Evolutionary conservation across 2,888 invertebrate genomes (phyloP).

Genomic region (Hemaris fuciformis): DNA sequence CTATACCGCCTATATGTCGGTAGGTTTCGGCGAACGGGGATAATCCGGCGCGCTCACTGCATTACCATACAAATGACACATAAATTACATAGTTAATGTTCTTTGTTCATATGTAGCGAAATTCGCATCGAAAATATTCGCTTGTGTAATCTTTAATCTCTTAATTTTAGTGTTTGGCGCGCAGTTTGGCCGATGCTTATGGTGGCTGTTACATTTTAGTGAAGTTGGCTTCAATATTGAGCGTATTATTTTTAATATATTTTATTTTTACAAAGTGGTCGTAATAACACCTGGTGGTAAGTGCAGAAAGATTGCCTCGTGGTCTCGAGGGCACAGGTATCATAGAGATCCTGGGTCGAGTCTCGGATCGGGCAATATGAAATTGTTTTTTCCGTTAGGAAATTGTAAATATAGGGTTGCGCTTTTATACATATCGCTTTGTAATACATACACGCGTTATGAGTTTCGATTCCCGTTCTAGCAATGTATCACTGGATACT

Average conservation of each 20-base stretch:
- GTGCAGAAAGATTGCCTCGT: neutral
- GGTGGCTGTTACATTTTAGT: neutral
- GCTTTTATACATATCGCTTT: too few species aligned
- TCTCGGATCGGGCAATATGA: too few species aligned
- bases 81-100: conserved; percentile 2
- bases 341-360: too few species aligned
- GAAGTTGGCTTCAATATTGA: neutral
- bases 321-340: too few species aligned
- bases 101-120: neutral
- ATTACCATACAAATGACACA: conserved; percentile 7
- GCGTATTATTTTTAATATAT: neutral
- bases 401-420: too few species aligned
- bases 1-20: neutral
- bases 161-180: neutral
- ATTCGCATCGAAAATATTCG: neutral
- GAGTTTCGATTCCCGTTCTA: too few species aligned
- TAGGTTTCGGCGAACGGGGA: neutral
- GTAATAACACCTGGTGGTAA: neutral
- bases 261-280: neutral
- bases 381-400: too few species aligned
- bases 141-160: neutral
- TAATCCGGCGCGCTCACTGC: neutral
- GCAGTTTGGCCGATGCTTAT: too few species aligned
- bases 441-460: too few species aligned
- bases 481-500: too few species aligned